These are phyloP conservation scores for Ataeniobius toweri DNA, from an alignment of 2,797 vertebrate genomes.

Conservation along the genomic window DNA sequence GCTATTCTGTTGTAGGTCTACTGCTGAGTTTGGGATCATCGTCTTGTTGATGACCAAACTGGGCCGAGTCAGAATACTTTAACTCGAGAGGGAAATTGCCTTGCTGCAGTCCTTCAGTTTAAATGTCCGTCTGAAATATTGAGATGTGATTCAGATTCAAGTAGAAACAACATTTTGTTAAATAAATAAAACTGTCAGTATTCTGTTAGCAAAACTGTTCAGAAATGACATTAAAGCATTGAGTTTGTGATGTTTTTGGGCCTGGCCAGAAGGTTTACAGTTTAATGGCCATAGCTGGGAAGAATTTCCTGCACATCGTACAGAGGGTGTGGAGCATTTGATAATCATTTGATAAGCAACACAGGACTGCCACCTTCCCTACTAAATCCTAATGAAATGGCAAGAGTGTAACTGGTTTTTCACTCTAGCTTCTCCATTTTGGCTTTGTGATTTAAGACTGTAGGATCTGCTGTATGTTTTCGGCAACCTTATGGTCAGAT, in stretches of 20 bases:
- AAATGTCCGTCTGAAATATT: background rate
- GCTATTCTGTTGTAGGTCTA: background rate
- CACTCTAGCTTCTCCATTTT: background rate
- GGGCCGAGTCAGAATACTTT: background rate
- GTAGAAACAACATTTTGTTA: background rate
- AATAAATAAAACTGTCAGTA: background rate
- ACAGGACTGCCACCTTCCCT: background rate
- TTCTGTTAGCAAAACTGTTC: background rate
- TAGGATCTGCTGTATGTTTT: background rate
- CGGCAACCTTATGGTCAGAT: background rate
- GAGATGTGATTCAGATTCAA: background rate
- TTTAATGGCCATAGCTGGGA: background rate
- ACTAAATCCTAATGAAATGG: background rate
- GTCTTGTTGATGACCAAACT: background rate
- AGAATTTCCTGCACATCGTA: background rate
- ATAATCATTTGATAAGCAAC: background rate
- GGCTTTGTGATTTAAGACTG: background rate
- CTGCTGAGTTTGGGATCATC: background rate
- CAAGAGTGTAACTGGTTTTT: background rate
- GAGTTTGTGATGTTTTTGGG: background rate
- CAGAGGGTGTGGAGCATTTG: background rate
- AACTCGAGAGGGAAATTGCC: background rate
- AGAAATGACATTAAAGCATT: background rate
- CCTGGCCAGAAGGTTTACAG: background rate
- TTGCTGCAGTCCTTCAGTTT: background rate